A percentile compares a stretch with the other conserved stretches of the same genome.
phyloP scores from a whole-genome alignment of 1,140 invertebrate genomes.

The Platorchestia sp. region DNA sequence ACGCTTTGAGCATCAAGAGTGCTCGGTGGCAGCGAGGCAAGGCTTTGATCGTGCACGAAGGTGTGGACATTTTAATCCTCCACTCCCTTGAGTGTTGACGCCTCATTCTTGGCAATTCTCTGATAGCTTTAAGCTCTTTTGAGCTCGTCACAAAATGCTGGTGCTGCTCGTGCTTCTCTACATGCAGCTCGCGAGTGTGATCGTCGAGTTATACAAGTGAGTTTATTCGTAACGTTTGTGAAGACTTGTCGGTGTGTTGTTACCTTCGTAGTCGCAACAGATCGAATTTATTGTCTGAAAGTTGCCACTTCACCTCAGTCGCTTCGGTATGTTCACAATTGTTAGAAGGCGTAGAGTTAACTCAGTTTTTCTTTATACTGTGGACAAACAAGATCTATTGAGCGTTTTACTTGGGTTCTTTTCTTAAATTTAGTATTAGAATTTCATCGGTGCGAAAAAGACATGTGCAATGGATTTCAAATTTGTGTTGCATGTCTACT shows the following conservation, averaged over 20 bases:
- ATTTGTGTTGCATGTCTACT: too few species aligned
- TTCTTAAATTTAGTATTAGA: too few species aligned
- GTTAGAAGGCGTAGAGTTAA: too few species aligned
- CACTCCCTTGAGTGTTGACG: neutral
- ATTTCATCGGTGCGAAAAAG: too few species aligned
- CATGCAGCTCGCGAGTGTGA: neutral
- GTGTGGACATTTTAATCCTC: neutral
- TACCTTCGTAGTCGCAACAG: neutral
- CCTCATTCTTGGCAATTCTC: neutral
- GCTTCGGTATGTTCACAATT: too few species aligned
- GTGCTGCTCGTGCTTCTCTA: neutral
- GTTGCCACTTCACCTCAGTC: neutral
- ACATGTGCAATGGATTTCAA: too few species aligned
- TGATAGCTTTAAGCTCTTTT: neutral
- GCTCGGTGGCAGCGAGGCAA: neutral
- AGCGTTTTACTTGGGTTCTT: too few species aligned
- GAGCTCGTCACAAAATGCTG: neutral
- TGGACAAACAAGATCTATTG: too few species aligned
- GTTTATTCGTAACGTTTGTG: neutral
- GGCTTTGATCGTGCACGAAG: neutral
- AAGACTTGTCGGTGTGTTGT: neutral
- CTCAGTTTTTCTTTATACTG: too few species aligned
- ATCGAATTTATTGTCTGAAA: neutral
- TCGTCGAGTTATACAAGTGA: slow-evolving; percentile 20
- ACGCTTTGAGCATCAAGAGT: neutral